phyloP scores from a whole-genome alignment of 1,140 invertebrate species.

The Battus philenor region DNA sequence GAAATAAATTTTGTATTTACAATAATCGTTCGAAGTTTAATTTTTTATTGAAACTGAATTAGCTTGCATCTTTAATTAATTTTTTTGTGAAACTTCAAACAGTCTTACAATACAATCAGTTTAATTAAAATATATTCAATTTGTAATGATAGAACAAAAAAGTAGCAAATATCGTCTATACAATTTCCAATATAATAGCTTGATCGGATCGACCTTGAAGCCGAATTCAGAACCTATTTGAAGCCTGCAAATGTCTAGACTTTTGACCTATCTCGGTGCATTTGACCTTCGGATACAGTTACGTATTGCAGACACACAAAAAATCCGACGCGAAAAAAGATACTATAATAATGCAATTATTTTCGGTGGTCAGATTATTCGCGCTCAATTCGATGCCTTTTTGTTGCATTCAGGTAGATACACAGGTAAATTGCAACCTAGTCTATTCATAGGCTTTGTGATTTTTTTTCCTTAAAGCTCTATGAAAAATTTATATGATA shows the following conservation, averaged over 20 bases:
- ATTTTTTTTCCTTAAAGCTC: background rate
- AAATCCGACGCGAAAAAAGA: slow-evolving; percentile 17
- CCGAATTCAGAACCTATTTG: background rate
- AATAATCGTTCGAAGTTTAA: no score
- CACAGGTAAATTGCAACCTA: slow-evolving; percentile 2
- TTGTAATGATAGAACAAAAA: no score
- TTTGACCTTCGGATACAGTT: slow-evolving; percentile 25
- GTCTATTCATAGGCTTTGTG: background rate
- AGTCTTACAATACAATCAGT: no score
- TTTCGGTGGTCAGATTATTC: slow-evolving; percentile 17
- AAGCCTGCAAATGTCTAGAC: slow-evolving; percentile 10
- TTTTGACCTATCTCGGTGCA: slow-evolving; percentile 7
- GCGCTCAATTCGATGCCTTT: background rate
- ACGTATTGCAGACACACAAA: slow-evolving; percentile 26
- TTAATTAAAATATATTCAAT: no score
- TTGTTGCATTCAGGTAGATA: background rate
- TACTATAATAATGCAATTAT: slow-evolving; percentile 19
- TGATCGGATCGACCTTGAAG: slow-evolving; percentile 8
- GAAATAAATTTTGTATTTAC: no score
- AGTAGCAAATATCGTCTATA: no score
- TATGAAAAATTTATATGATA: background rate
- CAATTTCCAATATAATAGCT: background rate
- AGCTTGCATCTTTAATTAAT: no score
- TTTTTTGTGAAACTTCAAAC: no score
- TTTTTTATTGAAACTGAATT: no score